Percentiles rank a stretch among this genome's conserved stretches.
Evolutionary conservation across 2,888 invertebrate genomes (phyloP).

Genomic region (Drosophila melanosoma): DNA sequence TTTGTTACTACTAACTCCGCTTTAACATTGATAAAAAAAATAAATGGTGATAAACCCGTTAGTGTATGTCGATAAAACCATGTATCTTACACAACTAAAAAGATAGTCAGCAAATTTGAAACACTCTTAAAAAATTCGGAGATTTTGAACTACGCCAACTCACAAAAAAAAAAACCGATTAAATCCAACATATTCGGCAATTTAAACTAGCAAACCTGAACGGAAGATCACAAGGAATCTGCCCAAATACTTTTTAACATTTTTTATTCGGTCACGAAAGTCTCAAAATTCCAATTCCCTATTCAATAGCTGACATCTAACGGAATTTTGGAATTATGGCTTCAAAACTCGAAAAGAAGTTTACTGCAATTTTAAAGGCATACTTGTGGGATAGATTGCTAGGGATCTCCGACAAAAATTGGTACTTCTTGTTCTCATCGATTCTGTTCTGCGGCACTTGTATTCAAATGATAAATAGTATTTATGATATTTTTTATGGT

Average conservation of each 20-base stretch:
- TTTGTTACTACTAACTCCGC: background rate
- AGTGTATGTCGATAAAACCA: background rate
- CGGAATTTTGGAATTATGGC: too few species aligned
- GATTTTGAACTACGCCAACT: too few species aligned
- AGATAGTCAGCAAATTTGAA: background rate
- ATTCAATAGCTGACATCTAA: too few species aligned
- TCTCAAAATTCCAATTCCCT: too few species aligned
- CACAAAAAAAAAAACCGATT: too few species aligned
- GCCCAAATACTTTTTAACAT: background rate
- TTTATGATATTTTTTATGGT: background rate
- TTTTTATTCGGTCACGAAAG: background rate
- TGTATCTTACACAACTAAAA: slow-evolving; percentile 3
- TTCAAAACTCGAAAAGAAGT: too few species aligned
- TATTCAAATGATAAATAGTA: background rate
- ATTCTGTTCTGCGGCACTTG: background rate
- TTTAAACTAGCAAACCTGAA: background rate
- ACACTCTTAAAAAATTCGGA: too few species aligned
- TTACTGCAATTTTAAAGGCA: too few species aligned
- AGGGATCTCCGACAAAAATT: background rate
- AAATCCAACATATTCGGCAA: too few species aligned
- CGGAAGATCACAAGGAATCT: background rate
- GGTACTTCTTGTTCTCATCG: background rate
- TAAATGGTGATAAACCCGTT: background rate
- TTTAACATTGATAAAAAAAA: background rate
- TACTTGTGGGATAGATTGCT: background rate